These are phyloP conservation scores for Furcifer pardalis DNA, from an alignment of 2,797 vertebrate genomes.

Conservation along the genomic window DNA sequence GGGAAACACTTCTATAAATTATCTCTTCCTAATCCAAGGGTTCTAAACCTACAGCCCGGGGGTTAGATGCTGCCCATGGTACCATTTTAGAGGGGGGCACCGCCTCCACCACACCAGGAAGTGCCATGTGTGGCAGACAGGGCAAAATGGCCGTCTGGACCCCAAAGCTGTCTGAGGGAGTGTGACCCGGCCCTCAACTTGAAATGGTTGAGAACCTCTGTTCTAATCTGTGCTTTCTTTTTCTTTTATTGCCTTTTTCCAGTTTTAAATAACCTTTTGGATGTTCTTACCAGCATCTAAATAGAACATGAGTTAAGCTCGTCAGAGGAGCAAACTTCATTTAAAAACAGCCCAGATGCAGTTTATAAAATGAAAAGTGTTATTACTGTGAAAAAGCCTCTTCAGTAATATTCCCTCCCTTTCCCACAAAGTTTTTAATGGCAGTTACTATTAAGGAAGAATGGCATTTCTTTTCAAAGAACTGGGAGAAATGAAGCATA, in stretches of 20 bases:
- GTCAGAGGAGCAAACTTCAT: background rate
- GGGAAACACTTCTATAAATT: no score
- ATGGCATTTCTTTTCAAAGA: conserved; percentile 13
- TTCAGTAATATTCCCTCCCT: background rate
- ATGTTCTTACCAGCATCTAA: background rate
- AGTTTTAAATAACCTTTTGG: background rate
- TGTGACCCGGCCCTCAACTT: no score
- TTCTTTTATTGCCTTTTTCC: no score
- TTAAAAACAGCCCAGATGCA: background rate
- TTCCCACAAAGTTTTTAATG: background rate
- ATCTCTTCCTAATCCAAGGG: no score
- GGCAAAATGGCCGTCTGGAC: no score
- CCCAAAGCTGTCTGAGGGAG: no score
- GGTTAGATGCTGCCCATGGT: no score
- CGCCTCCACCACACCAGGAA: no score
- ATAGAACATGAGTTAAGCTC: background rate
- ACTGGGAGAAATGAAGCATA: background rate
- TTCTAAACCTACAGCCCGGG: no score
- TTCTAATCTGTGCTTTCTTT: background rate
- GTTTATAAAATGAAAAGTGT: background rate
- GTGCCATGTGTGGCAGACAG: no score
- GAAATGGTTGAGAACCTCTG: no score
- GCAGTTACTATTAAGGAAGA: background rate
- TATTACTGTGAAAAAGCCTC: background rate
- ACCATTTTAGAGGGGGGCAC: no score